These are phyloP conservation scores for Macrotis lagotis DNA, from an alignment of 2,113 vertebrate genomes.

Conservation along the genomic window DNA sequence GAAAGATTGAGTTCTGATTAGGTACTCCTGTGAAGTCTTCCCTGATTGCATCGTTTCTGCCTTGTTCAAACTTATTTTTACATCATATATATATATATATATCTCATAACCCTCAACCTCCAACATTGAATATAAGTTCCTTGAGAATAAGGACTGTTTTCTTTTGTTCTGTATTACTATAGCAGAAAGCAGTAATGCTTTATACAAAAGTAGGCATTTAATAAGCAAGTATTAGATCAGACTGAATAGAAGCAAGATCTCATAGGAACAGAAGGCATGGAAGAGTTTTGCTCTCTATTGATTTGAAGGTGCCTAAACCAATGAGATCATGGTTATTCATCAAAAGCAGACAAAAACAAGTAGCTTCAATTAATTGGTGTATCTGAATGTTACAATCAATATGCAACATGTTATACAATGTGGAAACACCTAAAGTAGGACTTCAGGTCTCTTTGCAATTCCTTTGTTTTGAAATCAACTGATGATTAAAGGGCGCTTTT, in stretches of 20 bases:
- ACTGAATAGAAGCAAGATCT: background rate
- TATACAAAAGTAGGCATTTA: no score
- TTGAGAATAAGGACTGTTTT: background rate
- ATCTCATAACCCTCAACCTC: background rate
- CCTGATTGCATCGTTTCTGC: no score
- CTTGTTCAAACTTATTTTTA: background rate
- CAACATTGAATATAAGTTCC: background rate
- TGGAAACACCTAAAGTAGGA: no score
- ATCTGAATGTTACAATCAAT: background rate
- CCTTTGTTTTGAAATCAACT: no score
- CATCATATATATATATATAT: background rate
- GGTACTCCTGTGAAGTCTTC: background rate
- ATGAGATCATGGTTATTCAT: background rate
- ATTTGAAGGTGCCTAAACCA: background rate
- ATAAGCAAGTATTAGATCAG: no score
- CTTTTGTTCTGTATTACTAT: background rate
- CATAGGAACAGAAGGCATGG: background rate
- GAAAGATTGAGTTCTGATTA: background rate
- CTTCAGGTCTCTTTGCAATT: no score
- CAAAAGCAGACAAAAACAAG: background rate
- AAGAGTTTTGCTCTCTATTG: background rate
- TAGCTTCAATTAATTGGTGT: background rate
- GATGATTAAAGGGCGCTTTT: background rate
- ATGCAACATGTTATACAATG: background rate
- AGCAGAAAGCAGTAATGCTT: no score